These are phyloP conservation scores for Elegia similella DNA, from an alignment of 2,888 invertebrate genomes.

Conservation along the genomic window DNA sequence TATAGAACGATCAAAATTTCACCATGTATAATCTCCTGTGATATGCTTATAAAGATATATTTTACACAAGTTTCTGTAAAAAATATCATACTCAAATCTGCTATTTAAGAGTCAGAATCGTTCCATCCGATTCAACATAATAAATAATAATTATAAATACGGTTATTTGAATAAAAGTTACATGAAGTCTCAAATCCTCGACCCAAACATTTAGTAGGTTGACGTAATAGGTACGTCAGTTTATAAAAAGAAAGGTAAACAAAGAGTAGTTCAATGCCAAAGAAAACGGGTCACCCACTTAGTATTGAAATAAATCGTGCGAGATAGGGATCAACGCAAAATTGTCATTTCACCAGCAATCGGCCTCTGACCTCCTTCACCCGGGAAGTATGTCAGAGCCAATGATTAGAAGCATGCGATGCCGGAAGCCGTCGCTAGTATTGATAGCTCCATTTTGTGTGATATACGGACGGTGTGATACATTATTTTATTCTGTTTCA, in stretches of 20 bases:
- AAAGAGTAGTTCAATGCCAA: constrained; percentile 2
- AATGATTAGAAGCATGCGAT: background rate
- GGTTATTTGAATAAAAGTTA: too few relatives aligned
- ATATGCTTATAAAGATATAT: too few relatives aligned
- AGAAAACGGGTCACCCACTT: background rate
- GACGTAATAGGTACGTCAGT: background rate
- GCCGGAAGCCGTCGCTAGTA: background rate
- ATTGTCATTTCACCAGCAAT: constrained; percentile 1
- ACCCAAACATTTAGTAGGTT: too few relatives aligned
- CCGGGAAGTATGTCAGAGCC: constrained; percentile 3
- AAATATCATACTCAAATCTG: too few relatives aligned
- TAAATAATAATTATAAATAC: too few relatives aligned
- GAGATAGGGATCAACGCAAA: constrained; percentile 9
- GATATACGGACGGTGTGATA: background rate
- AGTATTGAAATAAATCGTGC: background rate
- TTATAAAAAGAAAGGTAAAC: background rate
- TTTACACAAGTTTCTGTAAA: too few relatives aligned
- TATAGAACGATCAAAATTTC: too few relatives aligned
- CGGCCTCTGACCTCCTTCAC: background rate
- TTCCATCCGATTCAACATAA: too few relatives aligned
- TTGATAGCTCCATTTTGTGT: background rate
- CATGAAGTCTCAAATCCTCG: too few relatives aligned
- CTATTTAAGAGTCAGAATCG: too few relatives aligned
- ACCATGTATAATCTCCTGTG: too few relatives aligned
- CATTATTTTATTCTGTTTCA: too few relatives aligned